These are phyloP conservation scores for Drosophila aff. DNA, from an alignment of 1,140 invertebrate genomes.

Conservation along the genomic window DNA sequence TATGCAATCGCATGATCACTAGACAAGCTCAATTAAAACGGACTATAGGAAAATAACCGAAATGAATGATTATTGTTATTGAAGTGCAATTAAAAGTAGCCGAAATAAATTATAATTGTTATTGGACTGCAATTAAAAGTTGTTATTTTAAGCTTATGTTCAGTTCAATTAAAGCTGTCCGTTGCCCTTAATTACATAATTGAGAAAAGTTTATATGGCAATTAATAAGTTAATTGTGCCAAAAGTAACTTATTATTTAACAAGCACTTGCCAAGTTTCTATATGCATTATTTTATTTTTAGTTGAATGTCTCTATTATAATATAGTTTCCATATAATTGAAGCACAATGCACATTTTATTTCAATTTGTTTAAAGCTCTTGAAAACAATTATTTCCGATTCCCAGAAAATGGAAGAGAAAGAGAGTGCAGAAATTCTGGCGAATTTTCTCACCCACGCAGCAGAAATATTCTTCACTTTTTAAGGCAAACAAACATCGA, in stretches of 20 bases:
- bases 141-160: not conserved
- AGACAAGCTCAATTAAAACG: not conserved
- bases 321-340: conserved; percentile 1
- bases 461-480: not conserved
- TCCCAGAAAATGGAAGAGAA: not conserved
- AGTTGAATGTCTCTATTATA: conserved; percentile 14
- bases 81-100: conserved; percentile 18
- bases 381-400: conserved; percentile 17
- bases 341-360: conserved; percentile 21
- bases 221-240: not conserved
- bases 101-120: conserved; percentile 9
- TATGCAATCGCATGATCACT: conserved; percentile 41
- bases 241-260: conserved; percentile 3
- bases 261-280: not conserved
- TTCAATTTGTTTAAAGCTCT: conserved; percentile 5
- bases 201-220: conserved; percentile 1
- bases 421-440: not conserved
- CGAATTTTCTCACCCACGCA: conserved; percentile 8
- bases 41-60: conserved; percentile 10
- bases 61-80: conserved; percentile 13
- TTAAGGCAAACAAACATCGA: conserved; percentile 20
- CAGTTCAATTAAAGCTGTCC: conserved; percentile 1
- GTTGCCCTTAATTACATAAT: conserved; percentile 10
- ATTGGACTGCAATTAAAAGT: conserved; percentile 26
- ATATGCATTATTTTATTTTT: conserved; percentile 2